Base-by-base conservation (phyloP, 2,797 vertebrate species). In the Clarias pachynema region DNA sequence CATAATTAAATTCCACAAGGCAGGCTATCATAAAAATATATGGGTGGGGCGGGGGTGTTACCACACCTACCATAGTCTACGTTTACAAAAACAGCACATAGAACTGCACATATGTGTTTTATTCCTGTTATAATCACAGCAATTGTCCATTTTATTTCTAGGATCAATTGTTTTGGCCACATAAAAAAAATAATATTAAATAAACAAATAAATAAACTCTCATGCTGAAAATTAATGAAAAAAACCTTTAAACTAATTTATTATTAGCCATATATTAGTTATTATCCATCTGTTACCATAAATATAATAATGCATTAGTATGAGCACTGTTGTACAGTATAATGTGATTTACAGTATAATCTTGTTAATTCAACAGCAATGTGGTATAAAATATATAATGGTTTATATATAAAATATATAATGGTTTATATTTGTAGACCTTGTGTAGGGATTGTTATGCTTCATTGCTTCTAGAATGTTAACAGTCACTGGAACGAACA, bases 341-440 rank as follows among this genome's bases (percentile, higher is more conserved):
- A 44, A 73, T 24, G 26, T 73, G 40, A 73, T 34, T 53, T 53
- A 26, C 0, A 53, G 24, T 44, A 49, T 49, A 12, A 49, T 49
- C 44, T 49, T 49, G 10, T 49, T 12, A 73, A 53, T 73, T 53
- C 2, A 53, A 29, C 6, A 53, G 72, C 72, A 53, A 6, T 53
- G n/a, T 53, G 72, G 14, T 20, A 53, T 56, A 56, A 75, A 49
- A 44, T 44, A 70, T 69, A 37, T 34, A 34, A 34, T 34, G 34
- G 1, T 68, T 68, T 15, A 82, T 69, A 22, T 88, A 44, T 9
- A 9, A 44, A 49, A 49, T 12, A 72, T 70, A 40, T 40, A 40
- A 70, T 40, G 12, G 1, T 56, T 69, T 16, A 82, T 69, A 22
- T 88, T 82, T 63, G 62, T 56, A 63, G 63, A 59, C 70, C 18